Base-by-base conservation (phyloP, 1,140 invertebrate species). In the Stenopsyche tienmushanensis region DNA sequence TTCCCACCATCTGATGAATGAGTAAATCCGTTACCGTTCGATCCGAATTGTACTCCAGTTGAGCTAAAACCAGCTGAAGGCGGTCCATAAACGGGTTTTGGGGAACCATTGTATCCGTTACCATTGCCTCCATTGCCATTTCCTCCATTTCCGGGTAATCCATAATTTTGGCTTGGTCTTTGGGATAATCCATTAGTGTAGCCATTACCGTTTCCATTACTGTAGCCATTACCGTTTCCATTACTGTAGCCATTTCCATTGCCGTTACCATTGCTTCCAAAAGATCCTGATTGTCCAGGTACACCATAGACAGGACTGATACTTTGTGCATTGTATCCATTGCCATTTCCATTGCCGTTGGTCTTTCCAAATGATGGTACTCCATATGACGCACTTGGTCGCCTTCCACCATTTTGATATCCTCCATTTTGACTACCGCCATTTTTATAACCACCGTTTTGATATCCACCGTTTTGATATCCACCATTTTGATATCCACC, bases 401-500 rank as follows among this genome's bases (percentile, higher is more conserved):
- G 5, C 83, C 83, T 53, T 82, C 75, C 29, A n/a, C 78, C 62
- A 82, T 82, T 39, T 79, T 68, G 82, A 84, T 1, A 80, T 77
- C 1, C 83, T 73, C 39, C 76, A 72, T 18, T 80, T 75, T 73
- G 8, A 3, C 64, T 2, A 39, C 80, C 78, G 45, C 52, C 50
- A 20, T 67, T 67, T 15, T 20, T 21, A 34, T 60, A 54, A 50
- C 13, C 17, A 15, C 57, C 57, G n/a, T 66, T 66, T 3, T 39
- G 23, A 26, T 66, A 54, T 52, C 49, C 62, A 2, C 62, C 39
- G 10, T 41, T 55, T 8, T 39, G 34, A n/a, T 66, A 80, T 78
- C 81, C 83, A 83, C 82, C 83, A 84, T 58, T 82, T 79, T 68
- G 82, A 84, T 1, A 80, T 77, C 1, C 83, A 73, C 39, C 76